Evolutionary conservation across 2,113 vertebrate genomes (phyloP).

Genomic region (Pseudolaguvia tuberculata): DNA sequence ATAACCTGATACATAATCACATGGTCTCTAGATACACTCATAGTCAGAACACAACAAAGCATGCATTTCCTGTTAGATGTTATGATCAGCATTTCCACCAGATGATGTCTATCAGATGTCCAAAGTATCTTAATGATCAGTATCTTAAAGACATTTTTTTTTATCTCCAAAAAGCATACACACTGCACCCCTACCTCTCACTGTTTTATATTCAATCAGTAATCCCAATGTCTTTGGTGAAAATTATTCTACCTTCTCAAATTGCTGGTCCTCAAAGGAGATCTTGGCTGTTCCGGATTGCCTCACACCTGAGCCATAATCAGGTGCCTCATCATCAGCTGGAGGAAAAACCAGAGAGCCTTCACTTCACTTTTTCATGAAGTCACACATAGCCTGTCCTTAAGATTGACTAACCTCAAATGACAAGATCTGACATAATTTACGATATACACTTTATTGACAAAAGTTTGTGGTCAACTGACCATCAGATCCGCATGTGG

Average conservation of each 20-base stretch:
- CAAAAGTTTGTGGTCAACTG: too few species aligned
- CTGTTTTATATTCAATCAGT: neutral
- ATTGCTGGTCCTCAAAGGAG: conserved; percentile 94
- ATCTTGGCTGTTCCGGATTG: conserved; percentile 94
- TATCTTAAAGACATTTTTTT: too few species aligned
- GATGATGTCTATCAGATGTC: neutral
- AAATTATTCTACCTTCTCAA: conserved; percentile 80
- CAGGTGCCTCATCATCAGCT: conserved; percentile 96
- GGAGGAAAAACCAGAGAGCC: conserved; percentile 63
- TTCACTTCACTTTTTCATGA: conserved; percentile 69
- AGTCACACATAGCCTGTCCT: conserved; percentile 53
- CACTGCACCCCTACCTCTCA: neutral
- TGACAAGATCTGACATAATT: neutral
- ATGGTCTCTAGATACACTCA: too few species aligned
- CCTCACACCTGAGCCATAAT: conserved; percentile 89
- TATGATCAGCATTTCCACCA: neutral
- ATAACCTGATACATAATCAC: too few species aligned
- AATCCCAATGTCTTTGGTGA: neutral
- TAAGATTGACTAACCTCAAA: conserved; percentile 5
- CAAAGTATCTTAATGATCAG: too few species aligned
- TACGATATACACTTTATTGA: too few species aligned
- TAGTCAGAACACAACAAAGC: neutral
- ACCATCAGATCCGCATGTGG: too few species aligned
- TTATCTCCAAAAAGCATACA: neutral
- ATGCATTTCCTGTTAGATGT: neutral